A percentile compares a stretch with the other conserved stretches of the same genome.
Conservation (phyloP, 2,113 vertebrate genomes). For the Chrysemys picta region DNA sequence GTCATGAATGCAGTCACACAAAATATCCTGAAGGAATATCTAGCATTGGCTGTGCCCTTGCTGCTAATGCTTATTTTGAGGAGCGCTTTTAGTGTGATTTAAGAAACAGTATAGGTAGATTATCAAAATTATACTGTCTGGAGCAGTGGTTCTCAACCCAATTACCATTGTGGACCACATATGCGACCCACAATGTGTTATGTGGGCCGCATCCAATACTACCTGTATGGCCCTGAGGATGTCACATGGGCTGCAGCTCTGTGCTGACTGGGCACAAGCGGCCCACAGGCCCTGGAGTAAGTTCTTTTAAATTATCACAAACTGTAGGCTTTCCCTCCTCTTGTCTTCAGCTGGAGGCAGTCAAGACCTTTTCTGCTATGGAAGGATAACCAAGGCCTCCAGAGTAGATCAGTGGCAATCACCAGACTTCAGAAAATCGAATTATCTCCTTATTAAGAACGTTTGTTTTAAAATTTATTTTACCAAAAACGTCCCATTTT, state of each 20-base stretch:
- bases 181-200: too few relatives aligned
- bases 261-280: too few relatives aligned
- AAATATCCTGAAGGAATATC: background rate
- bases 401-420: background rate
- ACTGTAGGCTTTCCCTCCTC: background rate
- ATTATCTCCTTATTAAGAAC: background rate
- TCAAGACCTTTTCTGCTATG: background rate
- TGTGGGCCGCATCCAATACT: too few relatives aligned
- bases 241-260: too few relatives aligned
- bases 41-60: background rate
- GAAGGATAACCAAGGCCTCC: background rate
- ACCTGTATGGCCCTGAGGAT: too few relatives aligned
- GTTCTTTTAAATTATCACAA: background rate
- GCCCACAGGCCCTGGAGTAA: background rate
- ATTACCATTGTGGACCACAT: too few relatives aligned
- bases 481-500: background rate
- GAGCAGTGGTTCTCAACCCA: too few relatives aligned
- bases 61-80: background rate
- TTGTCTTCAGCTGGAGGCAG: background rate
- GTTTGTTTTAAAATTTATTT: background rate
- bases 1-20: background rate
- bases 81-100: background rate
- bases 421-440: background rate
- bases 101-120: background rate
- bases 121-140: background rate